Evolutionary conservation across 1,140 invertebrate species (phyloP).

Genomic region (Rhopalosiphum maidis): DNA sequence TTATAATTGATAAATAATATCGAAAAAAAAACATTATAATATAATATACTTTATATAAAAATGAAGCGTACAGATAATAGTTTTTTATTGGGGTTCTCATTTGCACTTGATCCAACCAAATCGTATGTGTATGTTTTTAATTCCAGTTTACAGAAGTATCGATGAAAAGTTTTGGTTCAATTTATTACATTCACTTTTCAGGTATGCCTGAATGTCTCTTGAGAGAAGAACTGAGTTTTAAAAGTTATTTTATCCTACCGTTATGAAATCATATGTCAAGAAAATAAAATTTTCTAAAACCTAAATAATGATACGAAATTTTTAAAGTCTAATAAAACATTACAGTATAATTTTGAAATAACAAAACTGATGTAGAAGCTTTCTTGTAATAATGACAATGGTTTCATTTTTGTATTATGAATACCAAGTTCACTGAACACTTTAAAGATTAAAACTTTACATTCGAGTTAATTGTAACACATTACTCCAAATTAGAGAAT

Average conservation of each 20-base stretch:
- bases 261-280: background rate
- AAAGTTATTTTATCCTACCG: constrained; percentile 30
- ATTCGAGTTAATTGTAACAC: constrained; percentile 6
- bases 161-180: constrained; percentile 43
- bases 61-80: background rate
- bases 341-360: background rate
- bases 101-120: background rate
- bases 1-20: background rate
- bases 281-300: background rate
- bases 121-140: background rate
- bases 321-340: background rate
- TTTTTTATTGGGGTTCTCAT: background rate
- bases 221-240: background rate
- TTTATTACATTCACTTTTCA: constrained; percentile 19
- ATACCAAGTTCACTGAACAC: too few relatives aligned
- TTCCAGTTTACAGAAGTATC: constrained; percentile 28
- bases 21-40: background rate
- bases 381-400: background rate
- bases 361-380: background rate
- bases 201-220: constrained; percentile 3
- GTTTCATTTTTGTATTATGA: background rate
- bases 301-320: background rate
- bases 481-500: background rate
- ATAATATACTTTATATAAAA: background rate
- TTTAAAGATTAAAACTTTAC: constrained; percentile 21